Conservation (phyloP, 2,797 vertebrate species). For the Pipistrellus pipistrellus region DNA sequence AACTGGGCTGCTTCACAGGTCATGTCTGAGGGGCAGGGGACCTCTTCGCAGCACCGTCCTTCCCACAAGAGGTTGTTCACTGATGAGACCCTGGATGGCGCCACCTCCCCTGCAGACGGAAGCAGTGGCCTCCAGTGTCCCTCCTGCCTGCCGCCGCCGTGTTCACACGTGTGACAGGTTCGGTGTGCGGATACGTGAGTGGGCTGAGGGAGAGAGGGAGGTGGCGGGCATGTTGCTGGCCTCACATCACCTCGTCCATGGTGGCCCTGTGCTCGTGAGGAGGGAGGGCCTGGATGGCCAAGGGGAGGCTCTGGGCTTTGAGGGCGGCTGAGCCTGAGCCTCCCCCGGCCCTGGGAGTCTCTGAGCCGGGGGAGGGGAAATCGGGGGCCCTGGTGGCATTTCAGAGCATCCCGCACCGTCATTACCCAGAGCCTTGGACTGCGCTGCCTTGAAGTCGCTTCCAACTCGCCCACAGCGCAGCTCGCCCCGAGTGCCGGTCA, state of each 20-base stretch:
- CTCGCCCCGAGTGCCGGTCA: rapidly evolving
- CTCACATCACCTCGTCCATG: rapidly evolving
- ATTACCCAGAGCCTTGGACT: not conserved
- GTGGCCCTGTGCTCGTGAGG: rapidly evolving
- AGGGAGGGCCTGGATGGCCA: rapidly evolving
- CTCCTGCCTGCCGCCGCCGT: rapidly evolving
- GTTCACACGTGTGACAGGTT: rapidly evolving
- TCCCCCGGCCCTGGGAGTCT: not conserved
- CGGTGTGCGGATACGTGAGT: no score
- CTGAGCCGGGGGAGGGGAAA: not conserved
- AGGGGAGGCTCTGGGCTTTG: no score
- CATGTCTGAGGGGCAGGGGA: rapidly evolving
- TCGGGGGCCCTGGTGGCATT: not conserved
- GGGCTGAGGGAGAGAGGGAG: not conserved
- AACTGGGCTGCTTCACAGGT: not conserved
- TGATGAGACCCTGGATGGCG: rapidly evolving
- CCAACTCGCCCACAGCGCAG: not conserved
- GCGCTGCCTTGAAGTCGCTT: not conserved
- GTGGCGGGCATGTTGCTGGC: rapidly evolving
- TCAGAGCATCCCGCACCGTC: not conserved
- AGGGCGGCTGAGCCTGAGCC: not conserved
- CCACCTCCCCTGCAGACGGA: not conserved
- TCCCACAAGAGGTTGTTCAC: rapidly evolving
- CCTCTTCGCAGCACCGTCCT: not conserved
- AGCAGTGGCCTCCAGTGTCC: no score